phyloP scores from a whole-genome alignment of 1,140 invertebrate genomes.

The Cyclargus thomasi region DNA sequence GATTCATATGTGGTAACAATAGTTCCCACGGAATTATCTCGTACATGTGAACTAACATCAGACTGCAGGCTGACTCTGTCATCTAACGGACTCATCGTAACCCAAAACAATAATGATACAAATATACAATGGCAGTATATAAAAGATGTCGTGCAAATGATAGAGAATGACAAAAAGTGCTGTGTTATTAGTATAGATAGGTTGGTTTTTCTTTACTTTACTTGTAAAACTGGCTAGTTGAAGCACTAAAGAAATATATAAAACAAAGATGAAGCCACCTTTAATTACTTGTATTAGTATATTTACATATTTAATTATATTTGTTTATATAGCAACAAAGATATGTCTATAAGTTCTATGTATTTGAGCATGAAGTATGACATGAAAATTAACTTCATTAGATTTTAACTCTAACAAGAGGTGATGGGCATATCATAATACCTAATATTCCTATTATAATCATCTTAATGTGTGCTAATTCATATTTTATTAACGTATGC shows the following conservation, averaged over 20 bases:
- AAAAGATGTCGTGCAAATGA: constrained; percentile 35
- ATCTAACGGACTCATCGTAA: constrained; percentile 39
- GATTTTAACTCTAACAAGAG: no score
- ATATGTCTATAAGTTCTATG: no score
- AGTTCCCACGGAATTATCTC: constrained; percentile 45
- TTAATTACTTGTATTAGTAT: not conserved
- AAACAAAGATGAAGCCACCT: not conserved
- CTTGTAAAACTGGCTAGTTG: not conserved
- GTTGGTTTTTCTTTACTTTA: constrained; percentile 37
- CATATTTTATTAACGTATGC: no score
- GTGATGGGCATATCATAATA: no score
- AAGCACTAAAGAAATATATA: not conserved
- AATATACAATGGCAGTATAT: constrained; percentile 50
- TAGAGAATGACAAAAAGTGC: constrained; percentile 36
- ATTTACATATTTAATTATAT: not conserved
- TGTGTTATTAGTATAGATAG: constrained; percentile 53
- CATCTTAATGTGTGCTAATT: no score
- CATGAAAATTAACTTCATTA: no score
- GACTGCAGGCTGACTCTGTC: constrained; percentile 46
- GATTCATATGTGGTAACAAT: constrained; percentile 58
- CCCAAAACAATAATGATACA: constrained; percentile 30
- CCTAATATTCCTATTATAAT: no score
- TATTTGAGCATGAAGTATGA: no score
- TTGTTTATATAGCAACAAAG: no score
- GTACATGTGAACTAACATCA: constrained; percentile 42